A percentile compares a stretch with the other conserved stretches of the same genome.
These are phyloP conservation scores for Meandrina meandrites DNA, from an alignment of 92 coral and sea anemone genomes.

Conservation along the genomic window DNA sequence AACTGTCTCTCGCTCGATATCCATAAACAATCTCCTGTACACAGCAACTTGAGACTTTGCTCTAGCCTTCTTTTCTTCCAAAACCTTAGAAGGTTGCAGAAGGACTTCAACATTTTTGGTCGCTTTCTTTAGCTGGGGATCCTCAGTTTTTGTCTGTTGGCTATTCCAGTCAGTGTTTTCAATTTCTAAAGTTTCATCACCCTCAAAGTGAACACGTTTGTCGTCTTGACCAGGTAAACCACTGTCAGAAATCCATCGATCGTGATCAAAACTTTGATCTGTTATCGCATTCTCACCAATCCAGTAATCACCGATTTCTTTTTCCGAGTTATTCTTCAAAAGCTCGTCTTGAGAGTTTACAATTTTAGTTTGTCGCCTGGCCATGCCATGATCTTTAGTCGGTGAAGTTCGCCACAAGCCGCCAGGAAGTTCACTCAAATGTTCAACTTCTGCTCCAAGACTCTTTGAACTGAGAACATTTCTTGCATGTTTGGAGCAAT, in stretches of 20 bases:
- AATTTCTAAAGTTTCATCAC: background rate
- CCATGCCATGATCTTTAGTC: slow-evolving; percentile 55
- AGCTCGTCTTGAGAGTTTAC: background rate
- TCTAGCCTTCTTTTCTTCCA: slow-evolving; percentile 77
- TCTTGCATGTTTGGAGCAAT: slow-evolving; percentile 84
- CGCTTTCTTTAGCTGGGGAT: slow-evolving; percentile 12
- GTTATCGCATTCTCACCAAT: slow-evolving; percentile 74
- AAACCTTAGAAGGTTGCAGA: slow-evolving; percentile 76
- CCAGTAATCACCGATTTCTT: slow-evolving; percentile 66
- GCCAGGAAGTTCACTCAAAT: slow-evolving; percentile 67
- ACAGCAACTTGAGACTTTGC: slow-evolving; percentile 88
- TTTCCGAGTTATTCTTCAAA: background rate
- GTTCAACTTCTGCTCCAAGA: slow-evolving; percentile 39
- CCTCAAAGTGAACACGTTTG: slow-evolving; percentile 19
- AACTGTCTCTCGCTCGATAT: slow-evolving; percentile 94
- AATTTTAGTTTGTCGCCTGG: slow-evolving; percentile 1
- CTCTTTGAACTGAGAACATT: slow-evolving; percentile 80
- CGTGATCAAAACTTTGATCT: slow-evolving; percentile 36
- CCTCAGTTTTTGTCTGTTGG: background rate
- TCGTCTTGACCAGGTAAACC: background rate
- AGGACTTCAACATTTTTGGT: slow-evolving; percentile 52
- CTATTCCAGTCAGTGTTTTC: slow-evolving; percentile 22
- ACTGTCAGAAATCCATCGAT: background rate
- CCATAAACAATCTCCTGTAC: slow-evolving; percentile 91
- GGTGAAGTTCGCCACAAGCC: slow-evolving; percentile 77